Evolutionary conservation across 1,140 invertebrate species (phyloP).

Genomic region (Coenobita brevimanus): DNA sequence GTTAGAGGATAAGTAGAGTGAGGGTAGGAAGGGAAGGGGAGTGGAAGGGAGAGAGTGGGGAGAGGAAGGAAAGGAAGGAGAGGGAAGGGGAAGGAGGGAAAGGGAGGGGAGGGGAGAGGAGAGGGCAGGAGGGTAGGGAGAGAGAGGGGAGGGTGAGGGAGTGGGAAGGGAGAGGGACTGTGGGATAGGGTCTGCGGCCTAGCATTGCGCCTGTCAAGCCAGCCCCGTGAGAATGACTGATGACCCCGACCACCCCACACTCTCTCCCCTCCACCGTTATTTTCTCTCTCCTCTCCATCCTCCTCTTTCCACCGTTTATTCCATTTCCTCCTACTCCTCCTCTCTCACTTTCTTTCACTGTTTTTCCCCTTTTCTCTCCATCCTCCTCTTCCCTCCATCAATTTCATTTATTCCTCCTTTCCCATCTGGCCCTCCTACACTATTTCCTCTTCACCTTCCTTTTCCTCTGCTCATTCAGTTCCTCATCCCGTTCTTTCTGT

Average conservation of each 20-base stretch:
- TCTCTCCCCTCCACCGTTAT: not conserved
- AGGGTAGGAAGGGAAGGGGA: not conserved
- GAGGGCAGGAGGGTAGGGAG: not conserved
- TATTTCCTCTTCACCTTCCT: not conserved
- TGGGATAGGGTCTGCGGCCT: conserved; percentile 31
- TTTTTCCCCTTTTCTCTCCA: not conserved
- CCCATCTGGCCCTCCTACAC: too few species aligned
- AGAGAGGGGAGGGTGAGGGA: not conserved
- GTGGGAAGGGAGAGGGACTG: not conserved
- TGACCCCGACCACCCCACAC: conserved; percentile 37
- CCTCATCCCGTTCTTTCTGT: not conserved
- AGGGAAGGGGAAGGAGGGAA: conserved; percentile 2
- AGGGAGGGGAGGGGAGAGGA: not conserved
- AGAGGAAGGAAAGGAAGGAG: conserved; percentile 19
- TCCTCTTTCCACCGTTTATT: too few species aligned
- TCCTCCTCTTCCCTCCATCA: not conserved
- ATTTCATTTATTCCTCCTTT: not conserved
- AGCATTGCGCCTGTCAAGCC: conserved; percentile 56
- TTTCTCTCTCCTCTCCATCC: too few species aligned
- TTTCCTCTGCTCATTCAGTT: not conserved
- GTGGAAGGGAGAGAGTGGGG: not conserved
- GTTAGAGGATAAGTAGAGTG: not conserved
- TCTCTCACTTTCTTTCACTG: conserved; percentile 26
- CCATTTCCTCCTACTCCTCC: not conserved
- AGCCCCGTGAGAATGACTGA: conserved; percentile 56